A percentile compares a stretch with the other conserved stretches of the same genome.
phyloP scores from a whole-genome alignment of 2,797 vertebrate species.

The Carduelis carduelis region DNA sequence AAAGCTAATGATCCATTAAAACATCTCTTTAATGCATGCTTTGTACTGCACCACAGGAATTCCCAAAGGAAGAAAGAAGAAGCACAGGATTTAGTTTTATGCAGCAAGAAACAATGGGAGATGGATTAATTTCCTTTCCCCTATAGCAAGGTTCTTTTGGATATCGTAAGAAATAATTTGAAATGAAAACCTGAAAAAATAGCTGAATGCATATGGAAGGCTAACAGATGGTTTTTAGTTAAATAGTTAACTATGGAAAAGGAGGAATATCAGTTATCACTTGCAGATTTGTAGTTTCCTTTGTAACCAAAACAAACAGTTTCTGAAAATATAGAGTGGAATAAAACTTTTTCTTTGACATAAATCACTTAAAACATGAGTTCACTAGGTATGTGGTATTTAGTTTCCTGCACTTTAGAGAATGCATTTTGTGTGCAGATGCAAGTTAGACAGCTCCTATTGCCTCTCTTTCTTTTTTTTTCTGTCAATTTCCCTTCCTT shows the following conservation, averaged over 20 bases:
- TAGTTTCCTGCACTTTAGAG: not conserved
- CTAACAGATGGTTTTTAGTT: conserved; percentile 3
- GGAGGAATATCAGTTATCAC: not conserved
- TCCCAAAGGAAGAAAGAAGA: not conserved
- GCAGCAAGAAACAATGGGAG: not conserved
- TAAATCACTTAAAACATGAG: not conserved
- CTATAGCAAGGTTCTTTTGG: not conserved
- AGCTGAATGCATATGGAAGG: not conserved
- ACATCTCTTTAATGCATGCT: not conserved
- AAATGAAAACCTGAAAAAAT: not conserved
- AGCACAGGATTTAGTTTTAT: conserved; percentile 12
- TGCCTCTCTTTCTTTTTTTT: not conserved
- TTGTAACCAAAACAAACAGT: conserved; percentile 7
- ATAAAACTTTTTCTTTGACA: not conserved
- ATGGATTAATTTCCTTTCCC: not conserved
- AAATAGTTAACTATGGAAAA: not conserved
- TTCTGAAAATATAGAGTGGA: not conserved
- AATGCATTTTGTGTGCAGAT: not conserved
- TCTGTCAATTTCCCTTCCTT: too few relatives aligned
- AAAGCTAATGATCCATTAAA: conserved; percentile 5
- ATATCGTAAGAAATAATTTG: not conserved
- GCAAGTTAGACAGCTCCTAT: not conserved
- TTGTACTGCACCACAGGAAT: not conserved
- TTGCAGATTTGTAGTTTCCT: not conserved
- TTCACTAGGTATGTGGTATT: not conserved